Base-by-base conservation (phyloP, 2,113 vertebrate species). In the Glareola pratincola region DNA sequence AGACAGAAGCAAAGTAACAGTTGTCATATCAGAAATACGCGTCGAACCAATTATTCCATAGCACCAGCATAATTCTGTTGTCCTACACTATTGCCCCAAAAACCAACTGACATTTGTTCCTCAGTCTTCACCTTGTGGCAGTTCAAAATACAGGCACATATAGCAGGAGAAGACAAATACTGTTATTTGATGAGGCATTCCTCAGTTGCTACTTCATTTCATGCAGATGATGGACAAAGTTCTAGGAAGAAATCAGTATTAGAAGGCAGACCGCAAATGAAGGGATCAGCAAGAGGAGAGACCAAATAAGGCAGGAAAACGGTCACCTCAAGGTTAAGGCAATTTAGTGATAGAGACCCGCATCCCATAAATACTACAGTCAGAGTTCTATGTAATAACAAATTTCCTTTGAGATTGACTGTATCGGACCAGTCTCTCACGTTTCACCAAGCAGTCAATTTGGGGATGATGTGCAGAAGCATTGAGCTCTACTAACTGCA, bases 31-130 rank as follows among this genome's bases (percentile, higher is more conserved):
- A 53, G 26, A 63, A 76, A 68, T 3, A 4, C 17, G 8, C 78
- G 56, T 15, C 9, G 2, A 79, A 72, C 16, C 32, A 78, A 14
- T 72, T 47, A 87, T 45, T 53, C 24, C 51, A 85, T 8, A 74
- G n/a, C 9, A 30, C 12, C 12, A 30, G 13, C 8, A 90, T 5
- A 0, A 2, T 32, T 82, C 72, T 82, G 1, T 5, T 67, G 9
- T 64, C 51, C 30, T 79, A 21, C 11, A 7, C 14, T 6, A 20
- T 15, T 41, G 74, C 8, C 51, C 41, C 71, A 79, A 45, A 93
- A 80, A 6, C 2, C 4, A 26, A n/a, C 16, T 29, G 29, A 20
- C 34, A 7, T 47, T 62, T 19, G 5, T 37, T 69, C 51, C 64
- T 59, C 50, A 39, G 8, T 54, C n/a, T 66, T 90, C 18, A 87